Evolutionary conservation across 2,888 invertebrate genomes (phyloP).

Genomic region (Protonemura montana): DNA sequence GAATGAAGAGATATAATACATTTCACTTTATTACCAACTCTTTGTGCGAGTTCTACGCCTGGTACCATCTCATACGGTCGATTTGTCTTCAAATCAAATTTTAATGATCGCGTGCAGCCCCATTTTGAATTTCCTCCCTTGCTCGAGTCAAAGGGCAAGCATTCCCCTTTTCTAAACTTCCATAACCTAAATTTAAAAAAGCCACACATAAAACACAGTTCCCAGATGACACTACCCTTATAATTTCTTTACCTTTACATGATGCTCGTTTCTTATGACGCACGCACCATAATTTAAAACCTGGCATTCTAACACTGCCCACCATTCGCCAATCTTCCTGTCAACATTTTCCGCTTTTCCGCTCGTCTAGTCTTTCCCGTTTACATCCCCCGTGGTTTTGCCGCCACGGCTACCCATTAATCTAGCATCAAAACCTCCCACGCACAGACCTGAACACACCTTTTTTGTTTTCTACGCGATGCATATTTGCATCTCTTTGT

Average conservation of each 20-base stretch:
- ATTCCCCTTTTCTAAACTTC: neutral
- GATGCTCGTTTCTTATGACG: neutral
- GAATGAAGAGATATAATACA: no score
- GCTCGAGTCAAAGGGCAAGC: neutral
- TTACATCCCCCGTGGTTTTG: neutral
- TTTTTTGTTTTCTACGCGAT: neutral
- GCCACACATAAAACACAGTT: neutral
- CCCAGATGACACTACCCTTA: neutral
- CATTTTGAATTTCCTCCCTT: neutral
- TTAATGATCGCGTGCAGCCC: neutral
- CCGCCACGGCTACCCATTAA: neutral
- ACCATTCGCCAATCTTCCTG: neutral
- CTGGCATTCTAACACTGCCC: neutral
- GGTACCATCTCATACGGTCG: neutral
- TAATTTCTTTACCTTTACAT: neutral
- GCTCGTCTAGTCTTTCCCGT: no score
- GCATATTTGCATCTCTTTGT: constrained; percentile 7
- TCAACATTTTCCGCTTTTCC: neutral
- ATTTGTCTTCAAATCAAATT: neutral
- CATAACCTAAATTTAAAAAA: neutral
- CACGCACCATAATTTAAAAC: neutral
- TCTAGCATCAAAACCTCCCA: neutral
- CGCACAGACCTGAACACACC: neutral
- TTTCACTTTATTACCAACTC: neutral
- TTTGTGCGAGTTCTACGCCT: neutral